A percentile compares a stretch with the other conserved stretches of the same genome.
These are phyloP conservation scores for Pangasius mekongensis DNA, from an alignment of 2,797 vertebrate genomes.

Conservation along the genomic window DNA sequence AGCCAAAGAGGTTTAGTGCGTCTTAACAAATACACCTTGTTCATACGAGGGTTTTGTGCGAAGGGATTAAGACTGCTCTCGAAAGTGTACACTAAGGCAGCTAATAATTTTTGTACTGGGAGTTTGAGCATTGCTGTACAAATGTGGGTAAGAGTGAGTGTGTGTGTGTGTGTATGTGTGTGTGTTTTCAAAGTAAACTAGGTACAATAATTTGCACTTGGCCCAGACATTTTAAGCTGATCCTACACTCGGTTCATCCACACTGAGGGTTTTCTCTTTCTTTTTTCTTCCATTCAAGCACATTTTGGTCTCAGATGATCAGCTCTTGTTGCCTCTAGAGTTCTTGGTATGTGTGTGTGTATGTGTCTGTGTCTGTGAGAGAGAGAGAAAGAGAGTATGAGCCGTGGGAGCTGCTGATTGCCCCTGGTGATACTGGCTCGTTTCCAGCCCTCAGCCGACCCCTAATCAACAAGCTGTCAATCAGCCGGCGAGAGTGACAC, in stretches of 20 bases:
- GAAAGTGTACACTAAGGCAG: neutral
- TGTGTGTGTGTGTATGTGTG: neutral
- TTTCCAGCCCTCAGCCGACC: constrained; percentile 83
- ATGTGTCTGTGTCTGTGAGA: neutral
- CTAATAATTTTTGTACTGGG: neutral
- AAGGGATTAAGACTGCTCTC: neutral
- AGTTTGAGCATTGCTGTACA: neutral
- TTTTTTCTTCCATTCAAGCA: neutral
- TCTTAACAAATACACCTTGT: neutral
- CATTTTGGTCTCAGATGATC: constrained; percentile 45
- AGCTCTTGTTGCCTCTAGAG: constrained; percentile 21
- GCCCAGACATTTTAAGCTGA: neutral
- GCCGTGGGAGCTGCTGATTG: constrained; percentile 51
- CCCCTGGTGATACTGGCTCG: constrained; percentile 82
- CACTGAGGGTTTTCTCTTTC: neutral
- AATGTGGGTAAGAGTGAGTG: neutral
- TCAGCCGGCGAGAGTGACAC: constrained; percentile 78
- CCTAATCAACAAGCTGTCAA: constrained; percentile 89
- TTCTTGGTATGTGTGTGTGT: neutral
- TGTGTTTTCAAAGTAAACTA: constrained; percentile 3
- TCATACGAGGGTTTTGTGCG: neutral
- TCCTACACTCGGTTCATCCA: neutral
- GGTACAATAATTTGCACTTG: neutral
- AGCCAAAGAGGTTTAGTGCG: constrained; percentile 3
- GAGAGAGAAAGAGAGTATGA: constrained; percentile 28